Base-by-base conservation (phyloP, 1,140 invertebrate species). In the Drosophila albomicans region DNA sequence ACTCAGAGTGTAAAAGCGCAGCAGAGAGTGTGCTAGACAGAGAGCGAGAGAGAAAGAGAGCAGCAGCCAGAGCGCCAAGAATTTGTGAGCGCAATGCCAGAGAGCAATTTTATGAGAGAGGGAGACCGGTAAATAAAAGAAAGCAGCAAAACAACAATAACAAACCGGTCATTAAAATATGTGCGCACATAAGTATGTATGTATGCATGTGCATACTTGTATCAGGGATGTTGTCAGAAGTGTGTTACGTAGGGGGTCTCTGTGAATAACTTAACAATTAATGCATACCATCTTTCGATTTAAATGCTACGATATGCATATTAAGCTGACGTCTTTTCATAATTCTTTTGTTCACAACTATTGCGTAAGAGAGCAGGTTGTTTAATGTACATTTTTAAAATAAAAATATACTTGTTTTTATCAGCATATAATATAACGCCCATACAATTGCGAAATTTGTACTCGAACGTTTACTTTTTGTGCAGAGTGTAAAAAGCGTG, bases 401-500 rank as follows among this genome's bases (percentile, higher is more conserved):
- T 10, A 38, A 38, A 38, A 41, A 43, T 43, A 13, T 13, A n/a
- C 41, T 5, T n/a, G 41, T 43, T 43, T 43, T 8, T 41, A 8
- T 41, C 8, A 3, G 8, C 35, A 35, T 35, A 7, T 35, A 6
- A 41, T 11, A 10, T n/a, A 3, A 41, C n/a, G 3, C n/a, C 41
- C n/a, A 43, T 13, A 13, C 41, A 13, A 43, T 20, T 49, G 8
- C 16, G 16, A 38, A 48, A 10, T n/a, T 49, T 38, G 7, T 8
- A 65, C 16, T 28, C 6, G 20, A 30, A 25, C 30, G 49, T 58
- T 43, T 68, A 77, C 79, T 48, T 82, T 51, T 75, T 56, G n/a
- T 46, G 41, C 63, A 82, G 80, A 56, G 68, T 75, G 61, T 75
- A 75, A 75, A 51, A 49, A 49, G 49, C 58, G 51, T 49, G 28